Percentiles rank a stretch among this genome's conserved stretches.
phyloP scores from a whole-genome alignment of 2,888 invertebrate species.

The Chaetoderma sp. region DNA sequence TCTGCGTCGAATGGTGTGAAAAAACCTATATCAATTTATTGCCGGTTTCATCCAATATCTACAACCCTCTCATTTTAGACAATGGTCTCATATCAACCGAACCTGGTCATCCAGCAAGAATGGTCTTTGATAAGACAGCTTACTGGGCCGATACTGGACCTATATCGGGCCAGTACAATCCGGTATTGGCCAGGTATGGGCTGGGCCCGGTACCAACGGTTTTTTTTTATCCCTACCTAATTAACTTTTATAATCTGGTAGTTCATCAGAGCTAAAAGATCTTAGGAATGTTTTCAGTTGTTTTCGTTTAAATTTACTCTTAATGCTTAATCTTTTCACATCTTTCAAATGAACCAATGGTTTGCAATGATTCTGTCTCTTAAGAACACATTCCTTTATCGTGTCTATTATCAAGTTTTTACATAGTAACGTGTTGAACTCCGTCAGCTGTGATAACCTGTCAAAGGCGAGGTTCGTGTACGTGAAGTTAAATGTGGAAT shows the following conservation, averaged over 20 bases:
- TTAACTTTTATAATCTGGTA: neutral
- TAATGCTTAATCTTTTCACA: conserved; percentile 43
- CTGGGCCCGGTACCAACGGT: neutral
- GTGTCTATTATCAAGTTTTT: conserved; percentile 64
- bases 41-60: too few species aligned
- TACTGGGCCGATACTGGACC: too few species aligned
- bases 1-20: too few species aligned
- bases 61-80: too few species aligned
- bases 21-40: too few species aligned
- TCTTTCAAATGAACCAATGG: conserved; percentile 42
- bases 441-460: conserved; percentile 68
- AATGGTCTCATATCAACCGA: too few species aligned
- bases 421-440: conserved; percentile 69
- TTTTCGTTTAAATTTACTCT: conserved; percentile 44
- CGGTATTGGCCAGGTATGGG: too few species aligned
- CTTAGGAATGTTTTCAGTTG: conserved; percentile 23
- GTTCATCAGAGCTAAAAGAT: neutral
- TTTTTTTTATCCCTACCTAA: neutral
- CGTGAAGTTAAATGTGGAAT: conserved; percentile 71
- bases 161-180: too few species aligned
- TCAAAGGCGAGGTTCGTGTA: conserved; percentile 68
- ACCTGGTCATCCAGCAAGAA: too few species aligned
- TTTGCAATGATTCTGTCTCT: conserved; percentile 42
- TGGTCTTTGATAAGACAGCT: too few species aligned
- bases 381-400: conserved; percentile 55